Conservation (phyloP, 2,888 invertebrate species). For the Hirtodrosophila duncani region DNA sequence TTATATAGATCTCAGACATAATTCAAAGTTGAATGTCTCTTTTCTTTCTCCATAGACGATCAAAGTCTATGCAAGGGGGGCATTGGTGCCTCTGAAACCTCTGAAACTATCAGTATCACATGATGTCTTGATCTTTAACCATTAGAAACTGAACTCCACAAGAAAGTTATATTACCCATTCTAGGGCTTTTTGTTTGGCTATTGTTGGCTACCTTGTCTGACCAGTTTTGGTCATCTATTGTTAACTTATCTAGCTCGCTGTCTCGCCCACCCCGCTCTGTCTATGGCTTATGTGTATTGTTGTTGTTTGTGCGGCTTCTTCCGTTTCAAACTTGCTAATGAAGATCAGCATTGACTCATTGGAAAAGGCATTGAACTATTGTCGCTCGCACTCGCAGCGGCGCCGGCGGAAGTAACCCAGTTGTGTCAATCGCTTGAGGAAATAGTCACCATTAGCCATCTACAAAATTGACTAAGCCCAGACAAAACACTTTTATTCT, state of each 20-base stretch:
- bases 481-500: slow-evolving; percentile 48
- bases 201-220: slow-evolving; percentile 46
- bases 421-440: slow-evolving; percentile 40
- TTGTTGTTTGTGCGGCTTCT: slow-evolving; percentile 29
- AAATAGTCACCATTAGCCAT: slow-evolving; percentile 27
- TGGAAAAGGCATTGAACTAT: slow-evolving; percentile 62
- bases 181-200: slow-evolving; percentile 19
- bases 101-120: no score
- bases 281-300: slow-evolving; percentile 10
- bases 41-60: no score
- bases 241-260: slow-evolving; percentile 20
- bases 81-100: no score
- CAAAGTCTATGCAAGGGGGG: no score
- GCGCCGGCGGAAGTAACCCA: slow-evolving; percentile 57
- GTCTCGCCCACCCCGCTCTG: slow-evolving; percentile 7
- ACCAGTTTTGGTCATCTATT: slow-evolving; percentile 59
- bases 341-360: slow-evolving; percentile 64
- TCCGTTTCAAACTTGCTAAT: slow-evolving; percentile 45
- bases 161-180: slow-evolving; percentile 17
- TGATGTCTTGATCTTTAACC: no score
- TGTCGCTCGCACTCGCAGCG: slow-evolving; percentile 18
- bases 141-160: slow-evolving; percentile 26
- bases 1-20: no score
- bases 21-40: no score
- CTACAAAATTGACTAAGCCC: slow-evolving; percentile 41